Percentiles rank a stretch among this genome's conserved stretches.
Conservation (phyloP, 2,888 invertebrate genomes). For the Dryococelus australis region DNA sequence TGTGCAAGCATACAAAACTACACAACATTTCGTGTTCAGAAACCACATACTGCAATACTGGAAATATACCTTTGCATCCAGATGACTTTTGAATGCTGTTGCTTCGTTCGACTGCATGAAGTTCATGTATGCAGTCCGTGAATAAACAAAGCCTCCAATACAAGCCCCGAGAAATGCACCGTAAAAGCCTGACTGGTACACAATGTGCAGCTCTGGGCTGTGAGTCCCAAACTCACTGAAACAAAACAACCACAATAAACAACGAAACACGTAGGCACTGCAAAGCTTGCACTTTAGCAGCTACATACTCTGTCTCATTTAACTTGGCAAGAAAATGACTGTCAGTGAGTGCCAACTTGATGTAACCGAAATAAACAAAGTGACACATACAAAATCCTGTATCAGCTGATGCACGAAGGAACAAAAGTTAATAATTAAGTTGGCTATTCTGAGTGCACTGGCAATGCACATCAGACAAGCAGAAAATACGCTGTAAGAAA, state of each 20-base stretch:
- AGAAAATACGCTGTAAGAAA: too few relatives aligned
- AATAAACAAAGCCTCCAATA: slow-evolving; percentile 69
- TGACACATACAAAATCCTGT: too few relatives aligned
- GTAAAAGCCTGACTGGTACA: slow-evolving; percentile 66
- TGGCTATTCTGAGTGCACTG: too few relatives aligned
- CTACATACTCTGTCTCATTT: too few relatives aligned
- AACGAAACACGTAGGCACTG: neutral
- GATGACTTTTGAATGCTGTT: slow-evolving; percentile 49
- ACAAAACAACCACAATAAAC: slow-evolving; percentile 47
- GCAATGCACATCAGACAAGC: too few relatives aligned
- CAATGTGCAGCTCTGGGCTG: slow-evolving; percentile 68
- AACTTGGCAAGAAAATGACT: too few relatives aligned
- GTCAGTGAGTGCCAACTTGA: too few relatives aligned
- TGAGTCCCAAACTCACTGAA: slow-evolving; percentile 71
- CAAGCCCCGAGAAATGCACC: slow-evolving; percentile 70
- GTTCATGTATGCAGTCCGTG: slow-evolving; percentile 48
- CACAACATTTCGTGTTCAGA: neutral
- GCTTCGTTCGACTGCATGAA: slow-evolving; percentile 51
- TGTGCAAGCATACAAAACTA: too few relatives aligned
- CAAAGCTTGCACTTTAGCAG: neutral
- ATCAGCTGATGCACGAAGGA: too few relatives aligned
- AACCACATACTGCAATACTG: neutral
- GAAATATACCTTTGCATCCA: slow-evolving; percentile 50
- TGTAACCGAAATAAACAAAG: too few relatives aligned
- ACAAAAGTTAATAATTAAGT: too few relatives aligned